Evolutionary conservation across 2,888 invertebrate species (phyloP).

Genomic region (Copidosoma aretas): DNA sequence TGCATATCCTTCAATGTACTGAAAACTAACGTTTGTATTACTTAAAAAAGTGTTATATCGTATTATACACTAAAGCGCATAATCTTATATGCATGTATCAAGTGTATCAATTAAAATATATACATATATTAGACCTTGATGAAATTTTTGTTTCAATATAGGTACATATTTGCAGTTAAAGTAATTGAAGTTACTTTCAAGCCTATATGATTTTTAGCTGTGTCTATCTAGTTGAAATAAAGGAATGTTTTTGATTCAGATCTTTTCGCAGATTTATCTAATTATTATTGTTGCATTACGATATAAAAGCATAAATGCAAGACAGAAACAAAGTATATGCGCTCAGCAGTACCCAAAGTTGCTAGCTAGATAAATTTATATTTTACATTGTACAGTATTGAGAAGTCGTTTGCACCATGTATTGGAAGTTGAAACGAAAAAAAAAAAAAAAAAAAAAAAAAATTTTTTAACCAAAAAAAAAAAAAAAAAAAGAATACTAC

Average conservation of each 20-base stretch:
- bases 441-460: conserved; percentile 41
- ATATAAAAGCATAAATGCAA: conserved; percentile 13
- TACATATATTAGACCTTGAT: too few species aligned
- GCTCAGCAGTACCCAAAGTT: conserved; percentile 53
- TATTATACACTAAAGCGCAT: conserved; percentile 43
- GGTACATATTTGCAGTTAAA: too few species aligned
- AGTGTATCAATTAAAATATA: too few species aligned
- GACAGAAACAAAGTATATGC: conserved; percentile 41
- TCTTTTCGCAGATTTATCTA: too few species aligned
- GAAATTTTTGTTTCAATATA: too few species aligned
- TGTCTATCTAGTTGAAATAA: too few species aligned
- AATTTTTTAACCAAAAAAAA: conserved; percentile 18
- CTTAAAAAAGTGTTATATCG: conserved; percentile 52
- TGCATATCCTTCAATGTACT: conserved; percentile 62
- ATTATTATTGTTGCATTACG: too few species aligned
- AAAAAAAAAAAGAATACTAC: conserved; percentile 6
- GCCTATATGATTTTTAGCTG: too few species aligned
- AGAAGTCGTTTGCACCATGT: conserved; percentile 48
- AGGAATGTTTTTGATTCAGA: too few species aligned
- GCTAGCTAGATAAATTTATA: conserved; percentile 61
- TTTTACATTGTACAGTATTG: conserved; percentile 61
- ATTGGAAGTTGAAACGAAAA: too few species aligned
- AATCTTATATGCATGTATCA: conserved; percentile 15
- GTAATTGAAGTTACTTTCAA: too few species aligned
- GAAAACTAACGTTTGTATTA: conserved; percentile 60